Conservation (phyloP, 2,888 invertebrate genomes). For the Calephelis perditalis region DNA sequence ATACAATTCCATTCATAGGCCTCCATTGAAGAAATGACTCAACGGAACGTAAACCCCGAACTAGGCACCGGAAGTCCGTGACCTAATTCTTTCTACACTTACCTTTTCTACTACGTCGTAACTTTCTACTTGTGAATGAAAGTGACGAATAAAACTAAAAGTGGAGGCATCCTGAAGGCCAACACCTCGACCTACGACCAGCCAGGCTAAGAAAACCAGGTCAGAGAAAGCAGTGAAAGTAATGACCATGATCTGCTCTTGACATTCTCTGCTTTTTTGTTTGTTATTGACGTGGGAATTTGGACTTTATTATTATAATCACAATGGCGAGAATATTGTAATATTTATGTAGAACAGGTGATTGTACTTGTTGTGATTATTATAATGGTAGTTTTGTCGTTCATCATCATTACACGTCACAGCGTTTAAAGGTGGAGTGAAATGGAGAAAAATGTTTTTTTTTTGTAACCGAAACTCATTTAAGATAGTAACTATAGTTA, state of each 20-base stretch:
- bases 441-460: constrained; percentile 12
- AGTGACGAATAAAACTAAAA: constrained; percentile 68
- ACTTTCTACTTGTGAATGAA: constrained; percentile 61
- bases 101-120: constrained; percentile 45
- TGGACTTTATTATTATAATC: neutral
- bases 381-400: constrained; percentile 11
- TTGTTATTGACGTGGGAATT: constrained; percentile 1
- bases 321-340: neutral
- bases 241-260: constrained; percentile 62
- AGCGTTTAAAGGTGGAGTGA: neutral
- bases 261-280: constrained; percentile 47
- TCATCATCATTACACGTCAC: constrained; percentile 5
- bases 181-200: constrained; percentile 59
- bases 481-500: too few relatives aligned
- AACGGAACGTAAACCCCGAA: neutral
- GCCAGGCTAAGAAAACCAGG: constrained; percentile 44
- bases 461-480: too few relatives aligned
- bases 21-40: neutral
- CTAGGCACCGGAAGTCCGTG: constrained; percentile 20
- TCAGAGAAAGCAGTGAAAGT: constrained; percentile 72
- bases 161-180: constrained; percentile 64
- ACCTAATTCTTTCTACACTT: constrained; percentile 32
- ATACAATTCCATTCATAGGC: neutral
- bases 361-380: constrained; percentile 6
- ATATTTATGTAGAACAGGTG: constrained; percentile 7